Evolutionary conservation across 2,797 vertebrate genomes (phyloP), one percentile per base, ranked within the genome.

Genomic region (Melanotaenia nigrans): DNA sequence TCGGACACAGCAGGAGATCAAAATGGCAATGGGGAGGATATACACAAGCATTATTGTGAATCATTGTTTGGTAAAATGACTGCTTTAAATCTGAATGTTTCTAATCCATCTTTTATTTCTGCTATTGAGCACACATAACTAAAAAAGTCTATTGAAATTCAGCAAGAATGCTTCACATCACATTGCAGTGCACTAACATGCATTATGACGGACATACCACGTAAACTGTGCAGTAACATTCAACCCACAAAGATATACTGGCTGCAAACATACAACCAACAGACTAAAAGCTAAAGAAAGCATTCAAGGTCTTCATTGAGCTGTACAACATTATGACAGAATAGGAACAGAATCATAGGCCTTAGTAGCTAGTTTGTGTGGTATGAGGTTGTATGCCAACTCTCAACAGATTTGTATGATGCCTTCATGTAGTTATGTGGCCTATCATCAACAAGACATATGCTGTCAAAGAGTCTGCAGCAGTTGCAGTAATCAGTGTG

Each of bases 401-500:
- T 84, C 83, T 83, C 81, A 42, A 74, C 74, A 77, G 73, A 83
- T 89, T 83, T 87, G 73, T 79, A 71, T 78, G 77, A 90, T 78
- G 75, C 87, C 80, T 88, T 87, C 75, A 89, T 87, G 90, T 78
- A 80, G 75, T 71, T 74, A 65, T 80, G 80, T 59, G 61, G 53
- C 77, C 84, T 90, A 89, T 92, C 88, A 88, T 91, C 90, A 91
- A 88, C 89, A 84, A 83, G 86, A 91, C 90, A 92, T 92, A 90
- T 94, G 92, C 87, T 89, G 89, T 90, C 84, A 82, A 85, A 64
- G 80, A 82, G 84, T 87, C 79, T 74, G 87, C 74, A 68, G 88
- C 81, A 73, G 79, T 83, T 61, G 81, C 84, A 82, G 78, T 89
- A 92, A 92, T 94, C 92, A 89, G 85, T 47, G 84, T n/a, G 73